Percentiles rank a stretch among this genome's conserved stretches.
These are phyloP conservation scores for Astreopora myriophthalma DNA, from an alignment of 64 coral and sea anemone genomes.

Conservation along the genomic window DNA sequence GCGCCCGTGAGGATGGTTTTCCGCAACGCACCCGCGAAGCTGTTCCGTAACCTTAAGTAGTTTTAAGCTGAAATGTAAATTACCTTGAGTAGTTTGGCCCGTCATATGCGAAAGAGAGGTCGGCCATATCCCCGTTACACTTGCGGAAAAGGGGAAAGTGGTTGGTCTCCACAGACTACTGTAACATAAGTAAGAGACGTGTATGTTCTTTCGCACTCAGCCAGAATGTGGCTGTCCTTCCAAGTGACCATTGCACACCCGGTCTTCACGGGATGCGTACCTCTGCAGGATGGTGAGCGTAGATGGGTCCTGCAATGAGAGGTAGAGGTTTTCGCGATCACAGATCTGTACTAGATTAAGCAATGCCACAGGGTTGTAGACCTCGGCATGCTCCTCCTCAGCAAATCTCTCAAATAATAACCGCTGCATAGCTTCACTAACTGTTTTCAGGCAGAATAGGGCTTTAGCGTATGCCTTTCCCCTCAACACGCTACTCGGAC, in stretches of 20 bases:
- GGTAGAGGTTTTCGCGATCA: conserved; percentile 12
- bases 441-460: conserved; percentile 55
- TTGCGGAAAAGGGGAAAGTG: conserved; percentile 56
- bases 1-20: no score
- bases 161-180: conserved; percentile 44
- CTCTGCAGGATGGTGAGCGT: conserved; percentile 23
- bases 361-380: not conserved
- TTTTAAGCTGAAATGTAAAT: not conserved
- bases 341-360: conserved; percentile 15
- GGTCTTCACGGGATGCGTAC: not conserved
- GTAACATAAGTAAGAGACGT: conserved; percentile 32
- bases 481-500: conserved; percentile 6
- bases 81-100: conserved; percentile 64
- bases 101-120: conserved; percentile 44
- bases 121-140: conserved; percentile 36
- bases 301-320: not conserved
- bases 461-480: conserved; percentile 52
- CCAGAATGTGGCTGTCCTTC: conserved; percentile 63
- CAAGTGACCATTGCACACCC: no score
- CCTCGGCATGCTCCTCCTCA: not conserved
- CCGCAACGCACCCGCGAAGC: no score
- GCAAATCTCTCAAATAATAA: conserved; percentile 33
- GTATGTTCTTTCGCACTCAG: conserved; percentile 45
- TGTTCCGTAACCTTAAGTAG: no score
- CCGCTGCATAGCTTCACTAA: conserved; percentile 40